Percentiles rank a stretch among this genome's conserved stretches.
Evolutionary conservation across 2,888 invertebrate genomes (phyloP).

Genomic region (Conchocele bisecta): DNA sequence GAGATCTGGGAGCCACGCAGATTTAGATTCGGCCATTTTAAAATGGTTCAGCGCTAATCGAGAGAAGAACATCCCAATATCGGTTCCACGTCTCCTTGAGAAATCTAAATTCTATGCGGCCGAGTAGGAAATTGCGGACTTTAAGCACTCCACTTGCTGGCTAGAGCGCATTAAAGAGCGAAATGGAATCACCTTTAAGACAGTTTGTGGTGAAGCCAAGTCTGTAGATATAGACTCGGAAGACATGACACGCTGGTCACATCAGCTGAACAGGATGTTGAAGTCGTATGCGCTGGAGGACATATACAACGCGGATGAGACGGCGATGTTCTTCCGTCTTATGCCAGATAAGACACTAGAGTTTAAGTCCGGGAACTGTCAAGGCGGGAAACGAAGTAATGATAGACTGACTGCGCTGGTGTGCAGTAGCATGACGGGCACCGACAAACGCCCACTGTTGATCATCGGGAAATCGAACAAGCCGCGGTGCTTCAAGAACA

Average conservation of each 20-base stretch:
- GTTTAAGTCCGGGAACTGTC: conserved; percentile 47
- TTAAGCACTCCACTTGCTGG: no score
- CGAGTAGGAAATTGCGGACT: no score
- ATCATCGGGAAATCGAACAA: conserved; percentile 53
- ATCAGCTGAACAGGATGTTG: not conserved
- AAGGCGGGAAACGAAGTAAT: conserved; percentile 58
- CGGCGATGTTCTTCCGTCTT: conserved; percentile 53
- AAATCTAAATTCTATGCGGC: no score
- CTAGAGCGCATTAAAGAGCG: no score
- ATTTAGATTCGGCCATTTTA: no score
- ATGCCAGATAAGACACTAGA: conserved; percentile 52
- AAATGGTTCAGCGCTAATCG: no score
- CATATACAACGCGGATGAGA: conserved; percentile 48
- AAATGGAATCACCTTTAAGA: no score
- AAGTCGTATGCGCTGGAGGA: not conserved
- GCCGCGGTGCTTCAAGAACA: conserved; percentile 57
- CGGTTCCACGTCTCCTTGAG: no score
- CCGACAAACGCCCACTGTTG: conserved; percentile 44
- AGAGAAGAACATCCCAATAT: no score
- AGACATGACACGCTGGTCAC: not conserved
- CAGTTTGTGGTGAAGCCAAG: no score
- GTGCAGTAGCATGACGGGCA: conserved; percentile 35
- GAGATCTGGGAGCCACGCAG: no score
- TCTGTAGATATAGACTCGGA: not conserved
- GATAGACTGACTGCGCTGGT: conserved; percentile 25